Percentiles rank a stretch among this genome's conserved stretches.
Evolutionary conservation across 2,113 vertebrate genomes (phyloP).

Genomic region (Orthonyx spaldingii): DNA sequence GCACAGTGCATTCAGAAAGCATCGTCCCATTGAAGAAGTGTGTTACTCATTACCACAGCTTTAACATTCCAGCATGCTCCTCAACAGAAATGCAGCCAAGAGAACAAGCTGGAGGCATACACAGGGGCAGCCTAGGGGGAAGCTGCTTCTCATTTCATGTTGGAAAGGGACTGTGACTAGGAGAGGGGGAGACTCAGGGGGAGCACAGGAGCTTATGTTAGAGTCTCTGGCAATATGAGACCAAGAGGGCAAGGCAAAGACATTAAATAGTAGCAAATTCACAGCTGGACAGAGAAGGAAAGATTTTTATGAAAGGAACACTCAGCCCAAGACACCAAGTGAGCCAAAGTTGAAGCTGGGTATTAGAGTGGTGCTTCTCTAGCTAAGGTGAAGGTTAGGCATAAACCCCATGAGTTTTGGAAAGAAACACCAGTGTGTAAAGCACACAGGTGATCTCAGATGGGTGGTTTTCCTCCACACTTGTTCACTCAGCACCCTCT

Average conservation of each 20-base stretch:
- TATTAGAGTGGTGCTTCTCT: not conserved
- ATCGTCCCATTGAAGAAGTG: constrained; percentile 22
- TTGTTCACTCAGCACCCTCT: not conserved
- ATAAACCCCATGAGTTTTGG: not conserved
- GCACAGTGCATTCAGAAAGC: constrained; percentile 1
- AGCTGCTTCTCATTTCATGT: not conserved
- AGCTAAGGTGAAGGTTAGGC: not conserved
- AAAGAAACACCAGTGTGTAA: not conserved
- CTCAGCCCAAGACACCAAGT: not conserved
- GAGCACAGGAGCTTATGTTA: not conserved
- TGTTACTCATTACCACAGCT: constrained; percentile 45
- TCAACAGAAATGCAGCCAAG: constrained; percentile 5
- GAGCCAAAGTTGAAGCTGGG: not conserved
- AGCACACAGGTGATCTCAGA: not conserved
- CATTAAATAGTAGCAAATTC: not conserved
- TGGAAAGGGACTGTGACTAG: not conserved
- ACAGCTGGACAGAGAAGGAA: not conserved
- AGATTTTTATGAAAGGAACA: not conserved
- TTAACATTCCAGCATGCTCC: constrained; percentile 37
- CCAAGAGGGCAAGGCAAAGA: not conserved
- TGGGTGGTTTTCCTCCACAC: not conserved
- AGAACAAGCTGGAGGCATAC: not conserved
- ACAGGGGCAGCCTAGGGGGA: not conserved
- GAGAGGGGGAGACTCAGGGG: not conserved
- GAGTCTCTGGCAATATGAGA: not conserved